Conservation (phyloP, 2,113 vertebrate species). For the Cranoglanis bouderius region DNA sequence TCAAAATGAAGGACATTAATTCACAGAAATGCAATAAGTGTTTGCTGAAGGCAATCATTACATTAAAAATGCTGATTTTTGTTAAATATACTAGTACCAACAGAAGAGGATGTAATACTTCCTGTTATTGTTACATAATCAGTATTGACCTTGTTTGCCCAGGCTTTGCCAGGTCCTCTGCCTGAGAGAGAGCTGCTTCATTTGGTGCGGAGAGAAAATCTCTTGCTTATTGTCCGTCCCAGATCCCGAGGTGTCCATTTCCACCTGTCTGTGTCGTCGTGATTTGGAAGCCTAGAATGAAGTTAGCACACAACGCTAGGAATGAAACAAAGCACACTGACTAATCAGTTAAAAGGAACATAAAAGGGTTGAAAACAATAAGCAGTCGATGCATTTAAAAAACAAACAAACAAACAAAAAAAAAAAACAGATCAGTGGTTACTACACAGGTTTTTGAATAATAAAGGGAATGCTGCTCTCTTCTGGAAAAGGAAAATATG, state of each 20-base stretch:
- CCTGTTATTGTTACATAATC: neutral
- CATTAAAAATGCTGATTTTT: neutral
- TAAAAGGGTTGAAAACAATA: neutral
- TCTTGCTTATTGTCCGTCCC: conserved; percentile 48
- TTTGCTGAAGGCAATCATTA: neutral
- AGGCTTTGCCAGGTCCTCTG: conserved; percentile 48
- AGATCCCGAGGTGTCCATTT: conserved; percentile 65
- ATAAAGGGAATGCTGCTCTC: neutral
- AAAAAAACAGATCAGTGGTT: neutral
- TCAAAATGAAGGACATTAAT: neutral
- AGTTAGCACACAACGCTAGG: neutral
- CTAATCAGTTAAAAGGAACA: neutral
- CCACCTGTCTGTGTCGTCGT: conserved; percentile 79
- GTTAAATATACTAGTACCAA: neutral
- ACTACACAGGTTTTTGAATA: neutral
- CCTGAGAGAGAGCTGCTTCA: conserved; percentile 50
- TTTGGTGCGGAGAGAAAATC: neutral
- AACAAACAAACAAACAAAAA: no score
- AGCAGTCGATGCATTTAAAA: neutral
- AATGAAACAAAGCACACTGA: neutral
- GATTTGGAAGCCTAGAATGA: conserved; percentile 73
- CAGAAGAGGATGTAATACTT: neutral
- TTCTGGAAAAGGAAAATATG: neutral
- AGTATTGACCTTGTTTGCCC: conserved; percentile 60
- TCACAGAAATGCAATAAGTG: neutral